Evolutionary conservation across 2,113 vertebrate species (phyloP).

Genomic region (Oriolus oriolus): DNA sequence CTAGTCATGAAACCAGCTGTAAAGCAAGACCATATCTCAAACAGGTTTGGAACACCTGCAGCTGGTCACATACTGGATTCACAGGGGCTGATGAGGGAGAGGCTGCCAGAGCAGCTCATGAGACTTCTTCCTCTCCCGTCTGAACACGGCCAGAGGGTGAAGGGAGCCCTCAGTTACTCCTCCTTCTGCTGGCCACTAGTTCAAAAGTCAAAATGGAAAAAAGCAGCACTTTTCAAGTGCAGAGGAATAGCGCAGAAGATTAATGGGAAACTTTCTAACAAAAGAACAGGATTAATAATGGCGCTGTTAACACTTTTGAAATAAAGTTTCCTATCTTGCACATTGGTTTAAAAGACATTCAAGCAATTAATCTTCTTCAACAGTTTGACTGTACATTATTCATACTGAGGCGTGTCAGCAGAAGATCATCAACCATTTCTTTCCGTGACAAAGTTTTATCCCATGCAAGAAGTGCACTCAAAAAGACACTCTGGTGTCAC

Average conservation of each 20-base stretch:
- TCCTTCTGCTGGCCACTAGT: background rate
- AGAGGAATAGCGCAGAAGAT: background rate
- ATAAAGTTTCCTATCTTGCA: background rate
- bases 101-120: rapidly evolving
- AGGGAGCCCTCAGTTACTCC: background rate
- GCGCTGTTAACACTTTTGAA: background rate
- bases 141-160: background rate
- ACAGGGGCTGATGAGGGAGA: background rate
- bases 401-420: background rate
- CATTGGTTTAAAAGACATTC: background rate
- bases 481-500: background rate
- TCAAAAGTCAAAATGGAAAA: background rate
- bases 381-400: background rate
- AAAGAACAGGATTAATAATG: background rate
- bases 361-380: background rate
- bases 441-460: background rate
- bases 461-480: background rate
- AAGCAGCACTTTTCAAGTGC: background rate
- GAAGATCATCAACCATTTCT: background rate
- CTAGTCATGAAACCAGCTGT: background rate
- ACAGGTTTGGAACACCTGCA: background rate
- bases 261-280: background rate
- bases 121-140: background rate
- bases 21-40: background rate
- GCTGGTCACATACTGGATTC: background rate